These are phyloP conservation scores for Ephestia elutella DNA, from an alignment of 1,140 invertebrate genomes.

Conservation along the genomic window DNA sequence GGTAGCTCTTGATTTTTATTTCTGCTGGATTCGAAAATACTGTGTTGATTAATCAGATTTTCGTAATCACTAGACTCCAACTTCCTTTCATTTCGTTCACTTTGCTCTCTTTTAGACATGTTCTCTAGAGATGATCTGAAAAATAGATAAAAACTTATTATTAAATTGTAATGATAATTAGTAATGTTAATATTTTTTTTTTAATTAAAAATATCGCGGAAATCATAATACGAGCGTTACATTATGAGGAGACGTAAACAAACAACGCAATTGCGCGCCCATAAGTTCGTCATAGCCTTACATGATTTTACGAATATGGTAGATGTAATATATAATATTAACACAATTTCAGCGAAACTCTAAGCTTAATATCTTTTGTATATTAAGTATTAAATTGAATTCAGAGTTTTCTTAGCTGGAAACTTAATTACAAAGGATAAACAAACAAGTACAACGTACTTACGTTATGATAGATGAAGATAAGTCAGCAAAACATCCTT, in stretches of 20 bases:
- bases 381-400: neutral
- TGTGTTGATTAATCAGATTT: constrained; percentile 68
- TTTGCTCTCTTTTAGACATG: constrained; percentile 69
- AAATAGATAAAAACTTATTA: constrained; percentile 24
- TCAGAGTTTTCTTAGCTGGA: neutral
- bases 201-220: neutral
- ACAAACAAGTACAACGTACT: constrained; percentile 25
- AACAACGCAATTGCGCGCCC: constrained; percentile 62
- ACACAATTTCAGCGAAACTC: neutral
- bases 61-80: constrained; percentile 69
- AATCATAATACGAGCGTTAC: neutral
- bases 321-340: neutral
- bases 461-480: constrained; percentile 12
- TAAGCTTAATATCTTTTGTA: neutral
- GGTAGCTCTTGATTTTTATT: constrained; percentile 64
- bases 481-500: constrained; percentile 5
- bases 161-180: neutral
- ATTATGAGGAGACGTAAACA: constrained; percentile 43
- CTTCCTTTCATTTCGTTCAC: constrained; percentile 64
- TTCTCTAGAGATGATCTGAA: constrained; percentile 47
- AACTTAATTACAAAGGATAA: constrained; percentile 16
- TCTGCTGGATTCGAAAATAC: constrained; percentile 62
- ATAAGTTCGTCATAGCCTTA: constrained; percentile 1
- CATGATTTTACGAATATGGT: neutral
- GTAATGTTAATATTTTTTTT: too few relatives aligned